Conservation (phyloP, 1,140 invertebrate genomes). For the Nautilus pompilius region DNA sequence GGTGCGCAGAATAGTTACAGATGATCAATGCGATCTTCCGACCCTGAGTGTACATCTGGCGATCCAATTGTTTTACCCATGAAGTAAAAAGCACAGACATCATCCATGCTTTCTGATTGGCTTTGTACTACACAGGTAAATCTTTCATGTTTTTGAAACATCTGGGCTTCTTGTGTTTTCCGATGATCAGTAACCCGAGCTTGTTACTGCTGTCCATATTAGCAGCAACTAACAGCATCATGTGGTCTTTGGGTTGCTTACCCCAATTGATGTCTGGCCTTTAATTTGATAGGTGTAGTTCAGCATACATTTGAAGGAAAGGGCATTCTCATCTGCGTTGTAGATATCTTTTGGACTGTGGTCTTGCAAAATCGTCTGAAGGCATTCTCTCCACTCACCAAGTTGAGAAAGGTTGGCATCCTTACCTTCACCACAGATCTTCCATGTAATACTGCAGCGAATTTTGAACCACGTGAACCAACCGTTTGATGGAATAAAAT, state of each 20-base stretch:
- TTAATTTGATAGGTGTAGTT: not conserved
- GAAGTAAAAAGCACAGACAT: constrained; percentile 41
- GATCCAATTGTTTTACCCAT: constrained; percentile 19
- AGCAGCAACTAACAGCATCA: constrained; percentile 53
- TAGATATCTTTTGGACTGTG: no score
- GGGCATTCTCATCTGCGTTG: no score
- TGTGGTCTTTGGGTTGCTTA: constrained; percentile 55
- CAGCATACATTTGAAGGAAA: no score
- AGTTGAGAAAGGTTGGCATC: no score
- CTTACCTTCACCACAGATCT: no score
- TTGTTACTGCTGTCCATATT: constrained; percentile 57
- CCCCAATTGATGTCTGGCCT: constrained; percentile 14
- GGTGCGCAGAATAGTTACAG: constrained; percentile 20
- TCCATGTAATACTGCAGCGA: no score
- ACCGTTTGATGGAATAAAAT: no score
- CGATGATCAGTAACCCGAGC: constrained; percentile 55
- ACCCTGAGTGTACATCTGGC: constrained; percentile 12
- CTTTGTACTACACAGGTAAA: constrained; percentile 48
- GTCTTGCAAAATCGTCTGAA: no score
- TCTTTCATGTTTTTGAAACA: constrained; percentile 56
- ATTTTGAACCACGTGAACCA: no score
- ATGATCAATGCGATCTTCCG: constrained; percentile 17
- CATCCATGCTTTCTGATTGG: constrained; percentile 58
- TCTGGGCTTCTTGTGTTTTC: constrained; percentile 54
- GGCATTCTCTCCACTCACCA: no score